A percentile compares a stretch with the other conserved stretches of the same genome.
Evolutionary conservation across 2,113 vertebrate species (phyloP).

Genomic region (Pithys albifrons): DNA sequence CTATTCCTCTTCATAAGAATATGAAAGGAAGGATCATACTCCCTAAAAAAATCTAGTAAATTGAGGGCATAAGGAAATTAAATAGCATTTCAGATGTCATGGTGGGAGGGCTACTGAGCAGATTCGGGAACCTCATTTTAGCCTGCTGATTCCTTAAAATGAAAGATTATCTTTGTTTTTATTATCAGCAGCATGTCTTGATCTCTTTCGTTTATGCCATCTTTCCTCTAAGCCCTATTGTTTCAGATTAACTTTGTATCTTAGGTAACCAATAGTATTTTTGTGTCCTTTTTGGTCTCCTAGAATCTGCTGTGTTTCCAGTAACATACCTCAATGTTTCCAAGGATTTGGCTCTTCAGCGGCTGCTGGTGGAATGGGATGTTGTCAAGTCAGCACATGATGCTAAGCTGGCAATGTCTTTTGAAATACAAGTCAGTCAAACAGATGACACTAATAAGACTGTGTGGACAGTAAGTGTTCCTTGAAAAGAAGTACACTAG

Average conservation of each 20-base stretch:
- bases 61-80: background rate
- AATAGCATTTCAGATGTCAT: background rate
- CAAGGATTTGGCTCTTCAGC: constrained; percentile 23
- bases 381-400: background rate
- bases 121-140: background rate
- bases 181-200: background rate
- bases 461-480: constrained; percentile 68
- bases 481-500: background rate
- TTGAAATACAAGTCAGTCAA: constrained; percentile 73
- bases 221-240: background rate
- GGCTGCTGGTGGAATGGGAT: constrained; percentile 69
- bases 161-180: background rate
- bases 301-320: constrained; percentile 39
- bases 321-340: constrained; percentile 30
- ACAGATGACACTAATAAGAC: background rate
- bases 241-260: background rate
- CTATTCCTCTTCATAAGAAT: background rate
- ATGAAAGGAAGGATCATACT: background rate
- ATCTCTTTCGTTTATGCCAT: background rate
- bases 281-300: background rate
- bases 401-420: constrained; percentile 57
- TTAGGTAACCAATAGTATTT: background rate
- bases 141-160: background rate
- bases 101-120: background rate
- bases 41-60: background rate